A percentile compares a stretch with the other conserved stretches of the same genome.
These are phyloP conservation scores for Danaus melanippus DNA, from an alignment of 1,140 invertebrate species.

Conservation along the genomic window DNA sequence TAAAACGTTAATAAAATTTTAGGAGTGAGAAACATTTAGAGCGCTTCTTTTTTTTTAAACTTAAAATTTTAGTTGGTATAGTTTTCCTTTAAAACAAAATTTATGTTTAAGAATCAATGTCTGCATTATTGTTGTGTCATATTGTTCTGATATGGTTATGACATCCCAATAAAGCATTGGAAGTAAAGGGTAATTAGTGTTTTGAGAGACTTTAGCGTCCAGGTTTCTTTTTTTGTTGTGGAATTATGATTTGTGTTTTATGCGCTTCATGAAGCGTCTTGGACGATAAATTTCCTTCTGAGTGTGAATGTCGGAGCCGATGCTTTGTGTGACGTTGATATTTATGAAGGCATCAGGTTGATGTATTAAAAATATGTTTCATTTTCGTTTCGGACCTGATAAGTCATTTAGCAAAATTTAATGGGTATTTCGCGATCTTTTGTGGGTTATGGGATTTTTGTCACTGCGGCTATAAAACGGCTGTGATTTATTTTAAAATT, in stretches of 20 bases:
- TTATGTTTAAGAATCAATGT: slow-evolving; percentile 11
- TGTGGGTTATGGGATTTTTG: too few species aligned
- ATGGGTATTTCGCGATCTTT: slow-evolving; percentile 1
- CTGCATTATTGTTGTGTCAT: slow-evolving; percentile 39
- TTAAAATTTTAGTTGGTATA: too few species aligned
- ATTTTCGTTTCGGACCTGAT: slow-evolving; percentile 35
- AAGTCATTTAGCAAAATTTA: slow-evolving; percentile 41
- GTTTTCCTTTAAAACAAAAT: too few species aligned
- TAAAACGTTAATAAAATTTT: too few species aligned
- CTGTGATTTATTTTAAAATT: too few species aligned
- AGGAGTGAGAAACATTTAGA: too few species aligned
- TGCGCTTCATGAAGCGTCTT: slow-evolving; percentile 33
- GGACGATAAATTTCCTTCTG: slow-evolving; percentile 36
- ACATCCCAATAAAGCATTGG: slow-evolving; percentile 34
- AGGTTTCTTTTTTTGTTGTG: slow-evolving; percentile 30
- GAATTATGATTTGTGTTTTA: slow-evolving; percentile 40
- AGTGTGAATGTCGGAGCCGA: slow-evolving; percentile 27
- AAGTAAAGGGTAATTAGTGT: slow-evolving; percentile 40
- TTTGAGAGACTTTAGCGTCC: slow-evolving; percentile 32
- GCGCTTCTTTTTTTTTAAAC: too few species aligned
- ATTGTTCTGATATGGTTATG: slow-evolving; percentile 38
- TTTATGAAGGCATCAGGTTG: slow-evolving; percentile 44
- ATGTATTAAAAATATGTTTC: slow-evolving; percentile 32
- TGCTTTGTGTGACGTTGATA: slow-evolving; percentile 37
- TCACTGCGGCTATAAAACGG: too few species aligned